Evolutionary conservation across 2,888 invertebrate species (phyloP).

Genomic region (Melanchra persicariae): DNA sequence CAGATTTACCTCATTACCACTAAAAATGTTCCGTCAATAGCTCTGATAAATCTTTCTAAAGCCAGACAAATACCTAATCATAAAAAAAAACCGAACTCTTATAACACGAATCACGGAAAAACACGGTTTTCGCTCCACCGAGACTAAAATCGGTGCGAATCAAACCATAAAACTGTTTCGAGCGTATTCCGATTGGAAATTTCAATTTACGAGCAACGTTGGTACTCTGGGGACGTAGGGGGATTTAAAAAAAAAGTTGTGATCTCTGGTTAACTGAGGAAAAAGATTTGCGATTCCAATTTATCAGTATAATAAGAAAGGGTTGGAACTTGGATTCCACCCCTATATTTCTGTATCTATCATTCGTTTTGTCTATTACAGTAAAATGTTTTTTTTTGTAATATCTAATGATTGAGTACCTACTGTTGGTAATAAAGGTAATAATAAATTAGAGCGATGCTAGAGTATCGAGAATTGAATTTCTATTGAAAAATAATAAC

Average conservation of each 20-base stretch:
- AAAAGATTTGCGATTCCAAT: slow-evolving; percentile 40
- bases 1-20: not conserved
- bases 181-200: slow-evolving; percentile 58
- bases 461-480: no score
- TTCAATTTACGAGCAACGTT: slow-evolving; percentile 51
- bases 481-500: no score
- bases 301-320: slow-evolving; percentile 6
- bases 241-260: slow-evolving; percentile 41
- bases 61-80: slow-evolving; percentile 13
- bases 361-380: not conserved
- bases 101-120: slow-evolving; percentile 16
- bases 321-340: not conserved
- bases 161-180: slow-evolving; percentile 43
- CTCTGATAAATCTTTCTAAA: slow-evolving; percentile 8
- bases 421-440: no score
- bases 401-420: no score
- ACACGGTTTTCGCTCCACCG: slow-evolving; percentile 29
- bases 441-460: no score
- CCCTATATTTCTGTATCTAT: not conserved
- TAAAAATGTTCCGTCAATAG: not conserved
- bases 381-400: not conserved
- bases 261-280: slow-evolving; percentile 34
- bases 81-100: slow-evolving; percentile 13
- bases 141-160: slow-evolving; percentile 44
- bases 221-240: slow-evolving; percentile 31